Evolutionary conservation across 2,113 vertebrate genomes (phyloP).

Genomic region (Opisthocomus hoazin): DNA sequence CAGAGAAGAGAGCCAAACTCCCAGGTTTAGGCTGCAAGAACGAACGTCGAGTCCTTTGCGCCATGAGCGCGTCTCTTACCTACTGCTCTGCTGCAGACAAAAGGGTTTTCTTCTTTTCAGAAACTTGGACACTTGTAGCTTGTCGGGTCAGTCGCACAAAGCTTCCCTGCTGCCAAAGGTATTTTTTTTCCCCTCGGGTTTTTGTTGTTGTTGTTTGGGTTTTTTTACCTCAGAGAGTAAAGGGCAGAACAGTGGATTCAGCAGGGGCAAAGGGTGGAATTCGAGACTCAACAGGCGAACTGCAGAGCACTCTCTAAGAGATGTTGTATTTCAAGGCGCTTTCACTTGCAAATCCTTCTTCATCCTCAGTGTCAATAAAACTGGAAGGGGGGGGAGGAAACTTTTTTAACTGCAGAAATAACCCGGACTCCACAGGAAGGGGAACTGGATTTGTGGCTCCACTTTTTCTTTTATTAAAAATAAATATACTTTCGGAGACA

Average conservation of each 20-base stretch:
- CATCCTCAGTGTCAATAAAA: constrained; percentile 48
- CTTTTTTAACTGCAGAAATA: constrained; percentile 15
- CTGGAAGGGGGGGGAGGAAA: neutral
- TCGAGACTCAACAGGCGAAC: neutral
- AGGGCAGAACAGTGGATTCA: constrained; percentile 48
- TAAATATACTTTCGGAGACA: neutral
- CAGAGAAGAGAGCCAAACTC: neutral
- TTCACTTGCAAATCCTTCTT: constrained; percentile 63
- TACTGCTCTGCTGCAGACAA: constrained; percentile 51
- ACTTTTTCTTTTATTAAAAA: constrained; percentile 13
- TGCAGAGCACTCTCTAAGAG: constrained; percentile 21
- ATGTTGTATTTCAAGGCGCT: constrained; percentile 44
- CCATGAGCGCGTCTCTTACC: constrained; percentile 38
- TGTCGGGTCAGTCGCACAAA: constrained; percentile 40
- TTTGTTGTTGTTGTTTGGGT: constrained; percentile 38
- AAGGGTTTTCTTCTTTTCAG: constrained; percentile 52
- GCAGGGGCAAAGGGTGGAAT: constrained; percentile 53
- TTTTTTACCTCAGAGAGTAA: constrained; percentile 48
- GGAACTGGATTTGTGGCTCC: neutral
- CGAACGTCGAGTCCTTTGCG: neutral
- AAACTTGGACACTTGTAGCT: constrained; percentile 45
- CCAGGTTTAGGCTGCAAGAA: neutral
- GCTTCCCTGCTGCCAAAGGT: constrained; percentile 54
- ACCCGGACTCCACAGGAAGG: neutral
- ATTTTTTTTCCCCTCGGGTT: neutral